These are phyloP conservation scores for Hucho hucho DNA, from an alignment of 2,113 vertebrate species.

Conservation along the genomic window DNA sequence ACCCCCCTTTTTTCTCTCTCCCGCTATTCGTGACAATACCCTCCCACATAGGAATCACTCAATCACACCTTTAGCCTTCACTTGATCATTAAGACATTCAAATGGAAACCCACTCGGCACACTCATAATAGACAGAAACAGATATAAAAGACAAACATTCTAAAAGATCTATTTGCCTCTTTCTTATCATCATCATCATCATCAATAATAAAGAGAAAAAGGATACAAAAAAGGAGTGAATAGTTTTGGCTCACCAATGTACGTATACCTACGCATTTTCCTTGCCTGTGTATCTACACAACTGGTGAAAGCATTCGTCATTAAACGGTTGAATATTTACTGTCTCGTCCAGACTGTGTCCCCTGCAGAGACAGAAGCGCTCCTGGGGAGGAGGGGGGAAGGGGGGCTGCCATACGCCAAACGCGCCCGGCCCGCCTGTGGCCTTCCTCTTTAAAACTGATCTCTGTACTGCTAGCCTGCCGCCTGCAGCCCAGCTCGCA, in stretches of 20 bases:
- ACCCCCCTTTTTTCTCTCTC: slow-evolving; percentile 27
- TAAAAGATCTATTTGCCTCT: slow-evolving; percentile 45
- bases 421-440: slow-evolving; percentile 70
- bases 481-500: slow-evolving; percentile 84
- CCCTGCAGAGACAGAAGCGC: slow-evolving; percentile 94
- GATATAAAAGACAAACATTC: slow-evolving; percentile 40
- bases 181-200: slow-evolving; percentile 52
- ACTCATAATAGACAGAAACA: slow-evolving; percentile 32
- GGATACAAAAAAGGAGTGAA: slow-evolving; percentile 87
- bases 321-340: slow-evolving; percentile 99
- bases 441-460: slow-evolving; percentile 95
- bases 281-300: slow-evolving; percentile 91
- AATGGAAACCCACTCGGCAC: slow-evolving; percentile 40
- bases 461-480: slow-evolving; percentile 87
- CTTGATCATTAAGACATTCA: slow-evolving; percentile 35
- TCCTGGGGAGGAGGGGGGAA: slow-evolving; percentile 78
- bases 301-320: slow-evolving; percentile 96
- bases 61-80: slow-evolving; percentile 44
- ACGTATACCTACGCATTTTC: slow-evolving; percentile 99
- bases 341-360: slow-evolving; percentile 96
- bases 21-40: slow-evolving; percentile 41
- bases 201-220: slow-evolving; percentile 58
- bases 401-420: slow-evolving; percentile 64
- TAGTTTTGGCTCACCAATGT: slow-evolving; percentile 98
- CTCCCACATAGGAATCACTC: slow-evolving; percentile 31